Percentiles rank a stretch among this genome's conserved stretches.
These are phyloP conservation scores for Herpetotheres cachinnans DNA, from an alignment of 2,113 vertebrate species.

Conservation along the genomic window DNA sequence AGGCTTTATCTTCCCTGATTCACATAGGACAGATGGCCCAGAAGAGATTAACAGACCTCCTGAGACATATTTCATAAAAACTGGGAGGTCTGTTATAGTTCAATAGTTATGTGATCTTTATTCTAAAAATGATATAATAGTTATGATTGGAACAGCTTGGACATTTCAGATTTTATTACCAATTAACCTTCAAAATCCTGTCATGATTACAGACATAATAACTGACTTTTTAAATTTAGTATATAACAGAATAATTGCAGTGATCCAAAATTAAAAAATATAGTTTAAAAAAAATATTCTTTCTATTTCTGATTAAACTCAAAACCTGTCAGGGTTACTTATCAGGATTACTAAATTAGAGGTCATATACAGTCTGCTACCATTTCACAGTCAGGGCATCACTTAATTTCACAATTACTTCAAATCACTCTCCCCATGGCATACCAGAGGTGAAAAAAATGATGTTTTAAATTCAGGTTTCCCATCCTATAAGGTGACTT, in stretches of 20 bases:
- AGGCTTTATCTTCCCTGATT: constrained; percentile 21
- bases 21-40: constrained; percentile 43
- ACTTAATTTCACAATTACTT: neutral
- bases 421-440: neutral
- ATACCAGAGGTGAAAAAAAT: neutral
- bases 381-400: neutral
- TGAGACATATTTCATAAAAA: constrained; percentile 53
- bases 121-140: constrained; percentile 54
- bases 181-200: constrained; percentile 63
- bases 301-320: neutral
- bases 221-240: neutral
- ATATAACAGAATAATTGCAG: neutral
- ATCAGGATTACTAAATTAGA: neutral
- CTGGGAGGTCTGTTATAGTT: constrained; percentile 39
- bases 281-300: neutral
- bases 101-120: constrained; percentile 52
- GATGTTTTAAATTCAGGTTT: neutral
- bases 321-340: neutral
- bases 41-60: constrained; percentile 44
- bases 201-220: constrained; percentile 39
- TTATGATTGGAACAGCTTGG: constrained; percentile 56
- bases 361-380: neutral
- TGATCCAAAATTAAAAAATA: neutral
- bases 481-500: neutral
- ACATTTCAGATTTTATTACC: constrained; percentile 54